Conservation (phyloP, 2,113 vertebrate species). For the Microcebus griseorufus region DNA sequence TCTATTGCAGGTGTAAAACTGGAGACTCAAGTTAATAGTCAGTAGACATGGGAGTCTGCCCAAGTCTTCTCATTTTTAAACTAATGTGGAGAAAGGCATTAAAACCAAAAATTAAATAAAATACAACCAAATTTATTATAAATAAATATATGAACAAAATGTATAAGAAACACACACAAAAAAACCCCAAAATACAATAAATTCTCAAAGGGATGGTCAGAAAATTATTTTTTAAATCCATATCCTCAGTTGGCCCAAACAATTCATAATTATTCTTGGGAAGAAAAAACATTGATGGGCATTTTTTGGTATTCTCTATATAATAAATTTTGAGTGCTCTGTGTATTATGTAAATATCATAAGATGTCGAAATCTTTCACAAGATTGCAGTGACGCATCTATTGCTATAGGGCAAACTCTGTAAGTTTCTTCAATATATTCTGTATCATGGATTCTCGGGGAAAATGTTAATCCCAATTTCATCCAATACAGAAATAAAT, state of each 20-base stretch:
- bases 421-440: background rate
- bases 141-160: background rate
- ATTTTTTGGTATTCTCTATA: slow-evolving; percentile 26
- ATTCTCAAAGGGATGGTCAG: background rate
- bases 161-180: background rate
- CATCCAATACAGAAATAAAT: background rate
- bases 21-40: background rate
- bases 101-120: slow-evolving; percentile 31
- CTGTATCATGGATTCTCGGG: background rate
- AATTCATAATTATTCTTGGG: background rate
- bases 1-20: background rate
- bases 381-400: background rate
- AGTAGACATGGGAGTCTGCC: background rate
- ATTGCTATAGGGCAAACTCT: background rate
- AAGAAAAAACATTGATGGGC: slow-evolving; percentile 13
- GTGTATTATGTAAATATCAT: background rate
- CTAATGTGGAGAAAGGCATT: background rate
- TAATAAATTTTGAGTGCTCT: background rate
- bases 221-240: slow-evolving; percentile 29
- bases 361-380: slow-evolving; percentile 4
- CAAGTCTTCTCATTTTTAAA: slow-evolving; percentile 10
- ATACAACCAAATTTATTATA: background rate
- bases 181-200: background rate
- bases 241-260: background rate
- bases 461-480: slow-evolving; percentile 14